Conservation (phyloP, 2,113 vertebrate genomes). For the Pelodiscus sinensis region DNA sequence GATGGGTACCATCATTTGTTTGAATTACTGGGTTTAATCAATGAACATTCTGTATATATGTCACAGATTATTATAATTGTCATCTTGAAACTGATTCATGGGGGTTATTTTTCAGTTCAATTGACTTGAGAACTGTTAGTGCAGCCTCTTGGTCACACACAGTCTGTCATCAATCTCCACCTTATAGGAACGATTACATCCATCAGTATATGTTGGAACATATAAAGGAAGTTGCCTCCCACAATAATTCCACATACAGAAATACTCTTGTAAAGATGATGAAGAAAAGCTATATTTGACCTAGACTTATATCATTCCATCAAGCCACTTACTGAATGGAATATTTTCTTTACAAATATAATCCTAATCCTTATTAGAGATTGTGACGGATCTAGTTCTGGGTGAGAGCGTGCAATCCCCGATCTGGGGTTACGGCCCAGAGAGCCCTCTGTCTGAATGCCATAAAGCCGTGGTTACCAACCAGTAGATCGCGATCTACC, state of each 20-base stretch:
- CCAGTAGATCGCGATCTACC: too few relatives aligned
- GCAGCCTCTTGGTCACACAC: background rate
- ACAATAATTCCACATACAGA: background rate
- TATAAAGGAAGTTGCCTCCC: background rate
- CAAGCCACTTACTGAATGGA: constrained; percentile 1
- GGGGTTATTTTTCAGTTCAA: background rate
- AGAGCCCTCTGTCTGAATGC: too few relatives aligned
- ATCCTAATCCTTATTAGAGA: background rate
- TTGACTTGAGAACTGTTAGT: background rate
- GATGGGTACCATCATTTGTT: background rate
- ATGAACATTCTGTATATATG: constrained; percentile 1
- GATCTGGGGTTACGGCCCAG: too few relatives aligned
- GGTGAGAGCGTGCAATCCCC: too few relatives aligned
- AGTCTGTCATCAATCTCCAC: background rate
- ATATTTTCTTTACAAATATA: constrained; percentile 46
- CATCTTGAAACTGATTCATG: background rate
- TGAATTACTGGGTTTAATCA: constrained; percentile 1
- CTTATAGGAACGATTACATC: background rate
- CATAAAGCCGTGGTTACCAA: too few relatives aligned
- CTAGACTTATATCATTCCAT: background rate
- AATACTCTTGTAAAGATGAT: background rate
- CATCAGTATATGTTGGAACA: background rate
- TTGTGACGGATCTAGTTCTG: too few relatives aligned
- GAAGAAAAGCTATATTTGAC: constrained; percentile 12
- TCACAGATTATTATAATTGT: background rate